Evolutionary conservation across 2,113 vertebrate species (phyloP).

Genomic region (Cepphus grylle): DNA sequence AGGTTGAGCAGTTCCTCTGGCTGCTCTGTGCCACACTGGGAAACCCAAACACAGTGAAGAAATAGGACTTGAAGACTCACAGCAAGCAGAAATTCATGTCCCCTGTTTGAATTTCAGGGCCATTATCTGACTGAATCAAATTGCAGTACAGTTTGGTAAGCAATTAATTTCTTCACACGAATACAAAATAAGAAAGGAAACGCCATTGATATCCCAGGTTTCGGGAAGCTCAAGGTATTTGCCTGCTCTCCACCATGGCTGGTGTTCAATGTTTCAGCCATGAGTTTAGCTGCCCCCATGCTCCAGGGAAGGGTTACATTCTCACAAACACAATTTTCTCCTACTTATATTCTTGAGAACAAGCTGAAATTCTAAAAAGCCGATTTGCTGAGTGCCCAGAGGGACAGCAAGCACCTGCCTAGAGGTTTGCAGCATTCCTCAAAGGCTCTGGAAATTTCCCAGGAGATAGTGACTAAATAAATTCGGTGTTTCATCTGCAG

Average conservation of each 20-base stretch:
- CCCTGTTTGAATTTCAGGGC: neutral
- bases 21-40: accelerated
- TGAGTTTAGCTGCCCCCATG: neutral
- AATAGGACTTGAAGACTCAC: neutral
- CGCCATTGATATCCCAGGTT: accelerated
- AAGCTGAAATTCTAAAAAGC: neutral
- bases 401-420: neutral
- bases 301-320: neutral
- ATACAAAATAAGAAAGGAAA: neutral
- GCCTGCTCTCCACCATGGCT: neutral
- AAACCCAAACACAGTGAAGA: neutral
- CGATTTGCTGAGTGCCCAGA: neutral
- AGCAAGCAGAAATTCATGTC: neutral
- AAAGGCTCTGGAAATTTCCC: neutral
- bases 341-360: neutral
- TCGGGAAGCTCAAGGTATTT: neutral
- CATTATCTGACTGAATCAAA: neutral
- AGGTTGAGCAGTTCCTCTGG: neutral
- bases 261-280: neutral
- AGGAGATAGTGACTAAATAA: neutral
- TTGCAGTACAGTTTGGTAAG: neutral
- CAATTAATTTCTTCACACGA: neutral
- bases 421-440: neutral
- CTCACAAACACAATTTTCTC: neutral
- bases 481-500: neutral